phyloP scores from a whole-genome alignment of 2,888 invertebrate species.

The Capitulum mitella region DNA sequence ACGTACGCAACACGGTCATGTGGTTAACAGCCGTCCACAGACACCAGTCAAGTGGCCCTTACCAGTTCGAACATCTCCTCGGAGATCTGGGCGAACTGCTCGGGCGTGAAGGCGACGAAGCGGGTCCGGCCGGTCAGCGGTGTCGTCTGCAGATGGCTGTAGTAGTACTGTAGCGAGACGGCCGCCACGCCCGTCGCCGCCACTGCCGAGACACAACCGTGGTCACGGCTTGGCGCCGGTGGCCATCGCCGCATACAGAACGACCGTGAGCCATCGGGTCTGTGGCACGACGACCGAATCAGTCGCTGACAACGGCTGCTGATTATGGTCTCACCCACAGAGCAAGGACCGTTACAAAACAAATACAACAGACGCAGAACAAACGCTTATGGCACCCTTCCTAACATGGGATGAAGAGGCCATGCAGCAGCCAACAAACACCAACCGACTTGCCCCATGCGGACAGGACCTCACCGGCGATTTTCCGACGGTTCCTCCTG shows the following conservation, averaged over 20 bases:
- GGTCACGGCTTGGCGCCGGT: background rate
- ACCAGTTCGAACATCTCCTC: slow-evolving; percentile 31
- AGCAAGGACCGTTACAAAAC: background rate
- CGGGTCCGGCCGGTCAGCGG: slow-evolving; percentile 50
- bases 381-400: background rate
- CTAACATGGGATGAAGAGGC: background rate
- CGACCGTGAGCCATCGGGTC: too few relatives aligned
- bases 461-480: slow-evolving; percentile 26
- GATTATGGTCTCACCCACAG: background rate
- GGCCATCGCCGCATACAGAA: background rate
- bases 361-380: background rate
- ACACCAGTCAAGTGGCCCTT: too few relatives aligned
- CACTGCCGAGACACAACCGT: background rate
- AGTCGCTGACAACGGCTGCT: background rate
- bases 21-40: background rate
- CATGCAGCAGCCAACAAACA: background rate
- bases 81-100: slow-evolving; percentile 45
- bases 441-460: background rate
- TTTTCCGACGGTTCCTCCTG: slow-evolving; percentile 27
- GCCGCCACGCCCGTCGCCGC: slow-evolving; percentile 22
- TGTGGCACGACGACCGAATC: too few relatives aligned
- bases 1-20: background rate
- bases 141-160: slow-evolving; percentile 47
- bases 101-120: slow-evolving; percentile 49
- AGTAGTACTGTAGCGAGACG: slow-evolving; percentile 37